Conservation (phyloP, 2,797 vertebrate genomes). For the Poecile montanus region DNA sequence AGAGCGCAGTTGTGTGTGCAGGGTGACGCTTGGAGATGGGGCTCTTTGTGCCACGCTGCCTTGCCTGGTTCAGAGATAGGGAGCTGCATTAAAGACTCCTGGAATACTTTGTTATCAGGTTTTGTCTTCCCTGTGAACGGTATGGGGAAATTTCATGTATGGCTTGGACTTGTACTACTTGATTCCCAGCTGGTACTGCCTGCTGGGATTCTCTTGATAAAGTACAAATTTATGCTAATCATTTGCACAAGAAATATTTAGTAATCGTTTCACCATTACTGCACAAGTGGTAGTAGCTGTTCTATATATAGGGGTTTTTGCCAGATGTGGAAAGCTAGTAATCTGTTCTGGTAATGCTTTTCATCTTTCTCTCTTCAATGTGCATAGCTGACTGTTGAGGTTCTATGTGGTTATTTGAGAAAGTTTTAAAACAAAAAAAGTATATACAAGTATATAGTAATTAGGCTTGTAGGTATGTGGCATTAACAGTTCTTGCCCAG, state of each 20-base stretch:
- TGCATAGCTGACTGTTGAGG: background rate
- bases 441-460: accelerated
- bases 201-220: background rate
- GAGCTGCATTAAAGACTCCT: background rate
- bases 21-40: background rate
- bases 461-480: background rate
- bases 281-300: background rate
- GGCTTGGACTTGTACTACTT: background rate
- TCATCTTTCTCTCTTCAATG: background rate
- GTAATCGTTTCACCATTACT: background rate
- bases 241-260: background rate
- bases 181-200: background rate
- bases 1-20: accelerated
- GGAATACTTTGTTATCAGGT: background rate
- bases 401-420: background rate
- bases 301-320: accelerated
- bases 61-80: background rate
- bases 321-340: background rate
- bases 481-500: background rate
- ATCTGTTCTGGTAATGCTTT: background rate
- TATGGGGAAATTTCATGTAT: background rate
- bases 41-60: accelerated
- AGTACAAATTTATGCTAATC: background rate
- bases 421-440: background rate
- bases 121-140: background rate